Evolutionary conservation across 2,888 invertebrate species (phyloP).

Genomic region (Lycophotia porphyrea): DNA sequence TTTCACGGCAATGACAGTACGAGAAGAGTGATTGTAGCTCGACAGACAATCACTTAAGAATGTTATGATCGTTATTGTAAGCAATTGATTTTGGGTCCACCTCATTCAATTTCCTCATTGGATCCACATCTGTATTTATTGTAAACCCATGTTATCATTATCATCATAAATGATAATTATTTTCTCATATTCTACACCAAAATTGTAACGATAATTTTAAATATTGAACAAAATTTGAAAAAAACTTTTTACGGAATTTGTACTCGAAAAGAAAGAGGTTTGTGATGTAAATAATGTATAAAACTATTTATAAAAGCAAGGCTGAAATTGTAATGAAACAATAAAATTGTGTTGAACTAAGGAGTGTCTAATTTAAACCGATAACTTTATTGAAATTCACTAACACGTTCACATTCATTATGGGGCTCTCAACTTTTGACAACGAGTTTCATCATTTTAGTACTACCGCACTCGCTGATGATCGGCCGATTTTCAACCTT

Average conservation of each 20-base stretch:
- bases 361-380: conserved; percentile 61
- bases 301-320: conserved; percentile 89
- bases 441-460: conserved; percentile 11
- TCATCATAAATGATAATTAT: conserved; percentile 77
- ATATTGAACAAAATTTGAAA: conserved; percentile 70
- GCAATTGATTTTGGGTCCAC: conserved; percentile 71
- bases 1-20: conserved; percentile 91
- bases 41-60: conserved; percentile 84
- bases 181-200: conserved; percentile 81
- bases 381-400: conserved; percentile 1
- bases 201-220: conserved; percentile 70
- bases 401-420: conserved; percentile 14
- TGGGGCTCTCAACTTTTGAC: conserved; percentile 20
- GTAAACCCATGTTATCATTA: conserved; percentile 74
- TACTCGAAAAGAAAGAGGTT: conserved; percentile 82
- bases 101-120: conserved; percentile 68
- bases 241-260: conserved; percentile 87
- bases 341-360: conserved; percentile 89
- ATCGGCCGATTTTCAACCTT: neutral
- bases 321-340: conserved; percentile 90
- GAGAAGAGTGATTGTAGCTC: conserved; percentile 89
- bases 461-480: neutral
- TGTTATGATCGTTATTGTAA: conserved; percentile 89
- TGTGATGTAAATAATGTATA: conserved; percentile 89
- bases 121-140: conserved; percentile 74